These are phyloP conservation scores for Argyrosomus regius DNA, from an alignment of 2,797 vertebrate genomes.

Conservation along the genomic window DNA sequence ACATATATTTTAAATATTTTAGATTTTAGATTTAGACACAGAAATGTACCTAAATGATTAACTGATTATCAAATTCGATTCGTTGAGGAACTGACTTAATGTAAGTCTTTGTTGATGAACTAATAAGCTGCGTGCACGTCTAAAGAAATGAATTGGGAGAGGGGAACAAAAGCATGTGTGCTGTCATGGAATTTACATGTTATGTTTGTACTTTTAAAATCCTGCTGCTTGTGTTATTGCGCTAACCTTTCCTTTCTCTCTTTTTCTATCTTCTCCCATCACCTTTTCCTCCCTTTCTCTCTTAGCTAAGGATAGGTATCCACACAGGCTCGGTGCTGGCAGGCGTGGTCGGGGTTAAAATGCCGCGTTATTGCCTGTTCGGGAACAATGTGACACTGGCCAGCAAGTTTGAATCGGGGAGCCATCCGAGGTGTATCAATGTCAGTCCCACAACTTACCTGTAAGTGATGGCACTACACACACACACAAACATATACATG, in stretches of 20 bases:
- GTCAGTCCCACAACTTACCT: conserved; percentile 97
- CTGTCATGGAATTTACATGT: not conserved
- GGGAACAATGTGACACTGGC: conserved; percentile 99
- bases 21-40: too few relatives aligned
- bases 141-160: not conserved
- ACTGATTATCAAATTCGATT: too few relatives aligned
- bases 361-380: conserved; percentile 98
- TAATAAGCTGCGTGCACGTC: too few relatives aligned
- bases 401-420: conserved; percentile 98
- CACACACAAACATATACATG: not conserved
- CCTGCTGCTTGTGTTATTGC: not conserved
- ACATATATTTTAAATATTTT: too few relatives aligned
- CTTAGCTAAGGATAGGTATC: conserved; percentile 95
- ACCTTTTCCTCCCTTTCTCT: conserved; percentile 34
- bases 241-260: conserved; percentile 16
- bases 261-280: not conserved
- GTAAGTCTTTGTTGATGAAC: too few relatives aligned
- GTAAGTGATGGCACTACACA: conserved; percentile 84
- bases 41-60: too few relatives aligned
- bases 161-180: too few relatives aligned
- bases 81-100: not conserved
- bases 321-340: conserved; percentile 98
- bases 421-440: conserved; percentile 96
- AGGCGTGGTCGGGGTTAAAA: conserved; percentile 96
- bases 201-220: not conserved